phyloP scores from a whole-genome alignment of 2,113 vertebrate species.

The Cheilinus undulatus region DNA sequence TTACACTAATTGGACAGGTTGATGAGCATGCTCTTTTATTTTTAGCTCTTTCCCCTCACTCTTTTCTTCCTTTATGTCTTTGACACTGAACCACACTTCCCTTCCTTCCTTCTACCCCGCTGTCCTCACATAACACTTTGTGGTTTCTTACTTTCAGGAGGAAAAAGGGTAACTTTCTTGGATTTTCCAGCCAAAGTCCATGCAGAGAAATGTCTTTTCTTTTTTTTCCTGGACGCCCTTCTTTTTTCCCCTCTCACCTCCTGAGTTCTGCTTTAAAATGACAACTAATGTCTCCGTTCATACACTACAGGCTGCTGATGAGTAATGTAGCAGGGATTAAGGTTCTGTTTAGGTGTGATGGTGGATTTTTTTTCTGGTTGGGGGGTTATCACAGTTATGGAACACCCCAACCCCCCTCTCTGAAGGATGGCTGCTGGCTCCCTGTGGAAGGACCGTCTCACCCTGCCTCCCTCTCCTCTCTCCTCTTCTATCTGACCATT shows the following conservation, averaged over 20 bases:
- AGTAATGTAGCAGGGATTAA: constrained; percentile 76
- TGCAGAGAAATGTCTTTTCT: constrained; percentile 83
- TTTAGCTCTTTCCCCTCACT: constrained; percentile 42
- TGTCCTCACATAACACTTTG: constrained; percentile 53
- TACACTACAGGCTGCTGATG: constrained; percentile 90
- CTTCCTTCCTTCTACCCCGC: constrained; percentile 55
- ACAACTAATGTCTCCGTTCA: constrained; percentile 96
- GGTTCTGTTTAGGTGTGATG: constrained; percentile 83
- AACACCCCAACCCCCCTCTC: constrained; percentile 82
- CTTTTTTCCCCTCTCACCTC: constrained; percentile 69
- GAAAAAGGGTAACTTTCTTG: constrained; percentile 83
- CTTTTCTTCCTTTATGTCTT: constrained; percentile 68
- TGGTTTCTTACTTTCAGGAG: constrained; percentile 93
- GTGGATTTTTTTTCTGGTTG: constrained; percentile 42
- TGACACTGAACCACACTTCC: constrained; percentile 62
- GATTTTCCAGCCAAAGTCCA: constrained; percentile 83
- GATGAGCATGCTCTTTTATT: constrained; percentile 82
- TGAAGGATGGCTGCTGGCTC: constrained; percentile 99
- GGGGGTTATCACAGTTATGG: constrained; percentile 86
- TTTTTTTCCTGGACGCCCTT: constrained; percentile 78
- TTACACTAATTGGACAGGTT: constrained; percentile 83
- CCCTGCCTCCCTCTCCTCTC: constrained; percentile 79
- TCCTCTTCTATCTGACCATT: constrained; percentile 88
- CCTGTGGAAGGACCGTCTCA: constrained; percentile 95
- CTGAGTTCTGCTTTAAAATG: constrained; percentile 81